phyloP scores from a whole-genome alignment of 2,888 invertebrate species.

The Ernsta delagoae region DNA sequence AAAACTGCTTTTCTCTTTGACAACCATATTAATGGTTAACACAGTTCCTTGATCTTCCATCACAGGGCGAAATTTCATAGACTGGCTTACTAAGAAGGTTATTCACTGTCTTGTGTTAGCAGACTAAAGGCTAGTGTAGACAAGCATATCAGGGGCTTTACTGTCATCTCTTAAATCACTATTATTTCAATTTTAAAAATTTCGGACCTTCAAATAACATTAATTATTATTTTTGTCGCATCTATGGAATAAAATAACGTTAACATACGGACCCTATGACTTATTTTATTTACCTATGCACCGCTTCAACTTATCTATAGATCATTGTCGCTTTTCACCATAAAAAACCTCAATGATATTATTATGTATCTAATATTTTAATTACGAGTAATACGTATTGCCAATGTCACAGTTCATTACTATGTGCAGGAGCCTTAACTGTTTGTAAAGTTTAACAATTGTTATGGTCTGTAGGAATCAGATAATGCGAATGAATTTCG shows the following conservation, averaged over 20 bases:
- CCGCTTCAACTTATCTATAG: no score
- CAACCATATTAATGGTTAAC: slow-evolving; percentile 20
- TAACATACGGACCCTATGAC: no score
- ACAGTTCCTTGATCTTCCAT: slow-evolving; percentile 18
- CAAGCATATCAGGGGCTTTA: neutral
- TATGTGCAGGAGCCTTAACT: neutral
- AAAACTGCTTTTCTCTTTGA: slow-evolving; percentile 16
- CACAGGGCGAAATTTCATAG: slow-evolving; percentile 24
- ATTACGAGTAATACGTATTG: no score
- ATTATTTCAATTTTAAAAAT: no score
- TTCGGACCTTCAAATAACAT: no score
- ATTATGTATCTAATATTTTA: no score
- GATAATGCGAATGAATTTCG: slow-evolving; percentile 26
- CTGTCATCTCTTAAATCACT: no score
- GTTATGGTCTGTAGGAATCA: slow-evolving; percentile 20
- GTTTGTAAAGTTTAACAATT: slow-evolving; percentile 26
- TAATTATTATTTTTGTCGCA: no score
- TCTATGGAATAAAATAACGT: no score
- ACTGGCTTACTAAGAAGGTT: slow-evolving; percentile 25
- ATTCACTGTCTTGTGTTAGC: slow-evolving; percentile 28
- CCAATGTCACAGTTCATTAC: neutral
- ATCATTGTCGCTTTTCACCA: no score
- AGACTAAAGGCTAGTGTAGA: neutral
- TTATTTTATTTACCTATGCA: no score
- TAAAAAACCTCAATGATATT: no score